Evolutionary conservation across 2,888 invertebrate species (phyloP), one percentile per base, ranked within the genome.

Genomic region (Meteorus cinctellus): DNA sequence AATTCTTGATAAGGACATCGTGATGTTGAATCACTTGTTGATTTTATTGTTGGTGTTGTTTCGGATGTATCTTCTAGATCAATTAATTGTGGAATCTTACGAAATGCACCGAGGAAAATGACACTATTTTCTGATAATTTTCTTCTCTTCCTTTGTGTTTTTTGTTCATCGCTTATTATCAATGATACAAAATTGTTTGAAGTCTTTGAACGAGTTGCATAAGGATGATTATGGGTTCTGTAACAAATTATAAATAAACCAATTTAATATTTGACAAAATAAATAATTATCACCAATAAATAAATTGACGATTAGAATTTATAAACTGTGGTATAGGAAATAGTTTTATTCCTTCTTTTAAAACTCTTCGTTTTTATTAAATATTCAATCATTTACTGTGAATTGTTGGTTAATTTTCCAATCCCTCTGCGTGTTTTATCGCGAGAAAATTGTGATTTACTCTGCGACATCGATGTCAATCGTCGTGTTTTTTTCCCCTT

Each of bases 1-100:
- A 74, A 12, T 71, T 41, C 4, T 41, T 72, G 6, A 45, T 41
- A 24, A n/a, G 66, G 29, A 41, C 34, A 4, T 16, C 10, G 45
- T 55, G 60, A 59, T 14, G 72, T 66, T 48, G 34, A 74, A 41
- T 41, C 41, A 41, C 2, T 12, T 12, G 41, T 0, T 41, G 24
- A 48, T 48, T 48, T n/a, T 16, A n/a, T 4, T n/a, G 48, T 3
- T 48, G 48, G 1, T 63, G 77, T 74, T 34, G 73, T 73, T 14
- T 82, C 81, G 10, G 48, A 71, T 45, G 66, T 81, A 34, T 86
- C 84, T 4, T 85, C 85, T 0, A 87, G 70, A n/a, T 77, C 81
- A 36, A 88, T 77, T 5, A 88, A 72, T 60, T 82, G 81, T 0
- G 87, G 86, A 29, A 83, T 73, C 76, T 86, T 87, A 4, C 78